phyloP scores from a whole-genome alignment of 2,888 invertebrate genomes.

The Holacanthella duospinosa region DNA sequence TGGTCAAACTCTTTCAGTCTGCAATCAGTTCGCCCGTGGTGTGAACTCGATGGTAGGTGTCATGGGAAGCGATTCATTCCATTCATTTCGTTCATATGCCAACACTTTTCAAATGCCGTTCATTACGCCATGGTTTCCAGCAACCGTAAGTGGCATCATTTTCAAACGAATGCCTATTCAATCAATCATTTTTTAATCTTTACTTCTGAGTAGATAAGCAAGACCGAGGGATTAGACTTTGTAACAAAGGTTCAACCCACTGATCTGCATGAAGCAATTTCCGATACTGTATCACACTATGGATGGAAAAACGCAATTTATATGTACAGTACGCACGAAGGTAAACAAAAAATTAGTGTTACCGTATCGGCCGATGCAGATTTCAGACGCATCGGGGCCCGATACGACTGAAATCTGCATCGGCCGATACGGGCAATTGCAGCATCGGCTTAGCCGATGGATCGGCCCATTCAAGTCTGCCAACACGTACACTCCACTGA shows the following conservation, averaged over 20 bases:
- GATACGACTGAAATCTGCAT: too few species aligned
- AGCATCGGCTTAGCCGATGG: too few species aligned
- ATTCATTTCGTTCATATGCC: slow-evolving; percentile 84
- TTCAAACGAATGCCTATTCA: not conserved
- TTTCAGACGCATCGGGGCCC: too few species aligned
- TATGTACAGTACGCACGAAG: slow-evolving; percentile 81
- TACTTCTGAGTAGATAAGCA: not conserved
- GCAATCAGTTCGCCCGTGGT: slow-evolving; percentile 78
- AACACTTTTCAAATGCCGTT: slow-evolving; percentile 94
- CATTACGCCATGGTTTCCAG: slow-evolving; percentile 82
- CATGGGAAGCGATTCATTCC: slow-evolving; percentile 83
- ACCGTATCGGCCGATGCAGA: not conserved
- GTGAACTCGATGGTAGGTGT: slow-evolving; percentile 84
- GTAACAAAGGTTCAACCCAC: slow-evolving; percentile 91
- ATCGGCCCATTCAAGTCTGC: too few species aligned
- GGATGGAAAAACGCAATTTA: slow-evolving; percentile 82
- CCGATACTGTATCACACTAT: slow-evolving; percentile 85
- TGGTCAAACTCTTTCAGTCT: slow-evolving; percentile 51
- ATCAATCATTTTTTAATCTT: not conserved
- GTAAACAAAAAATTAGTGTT: slow-evolving; percentile 49
- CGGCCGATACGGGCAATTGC: too few species aligned
- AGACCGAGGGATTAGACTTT: slow-evolving; percentile 57
- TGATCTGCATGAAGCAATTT: slow-evolving; percentile 86
- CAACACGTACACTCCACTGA: too few species aligned
- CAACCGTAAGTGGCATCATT: slow-evolving; percentile 13